Percentiles rank a stretch among this genome's conserved stretches.
phyloP scores from a whole-genome alignment of 2,888 invertebrate species.

The Aethes cnicana region DNA sequence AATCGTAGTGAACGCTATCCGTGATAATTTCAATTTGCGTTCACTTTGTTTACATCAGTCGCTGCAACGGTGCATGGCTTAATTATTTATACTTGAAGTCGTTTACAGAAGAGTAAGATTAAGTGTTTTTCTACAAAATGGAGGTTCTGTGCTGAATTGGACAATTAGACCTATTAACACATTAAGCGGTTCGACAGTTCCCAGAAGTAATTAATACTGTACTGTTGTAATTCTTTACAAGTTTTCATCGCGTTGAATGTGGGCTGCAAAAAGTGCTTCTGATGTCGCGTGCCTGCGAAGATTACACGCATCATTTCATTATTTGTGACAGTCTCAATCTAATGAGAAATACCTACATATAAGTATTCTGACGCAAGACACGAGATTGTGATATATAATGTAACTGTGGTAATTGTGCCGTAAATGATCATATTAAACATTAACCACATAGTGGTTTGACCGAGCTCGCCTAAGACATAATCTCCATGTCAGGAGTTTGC shows the following conservation, averaged over 20 bases:
- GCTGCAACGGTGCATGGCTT: conserved; percentile 20
- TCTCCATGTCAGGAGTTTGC: not conserved
- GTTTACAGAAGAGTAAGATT: conserved; percentile 12
- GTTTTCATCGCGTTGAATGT: conserved; percentile 7
- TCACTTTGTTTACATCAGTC: conserved; percentile 28
- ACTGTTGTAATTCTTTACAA: not conserved
- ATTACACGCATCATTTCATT: conserved; percentile 31
- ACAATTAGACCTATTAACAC: not conserved
- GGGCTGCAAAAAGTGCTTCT: conserved; percentile 6
- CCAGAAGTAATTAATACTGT: not conserved
- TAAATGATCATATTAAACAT: conserved; percentile 12
- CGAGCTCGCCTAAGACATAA: not conserved
- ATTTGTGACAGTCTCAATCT: conserved; percentile 14
- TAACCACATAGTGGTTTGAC: conserved; percentile 8
- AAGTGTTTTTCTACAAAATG: conserved; percentile 7
- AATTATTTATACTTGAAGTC: conserved; percentile 17
- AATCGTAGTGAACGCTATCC: conserved; percentile 25
- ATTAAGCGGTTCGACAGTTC: not conserved
- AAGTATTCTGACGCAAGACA: conserved; percentile 23
- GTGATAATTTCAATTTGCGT: conserved; percentile 30
- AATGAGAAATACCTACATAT: too few species aligned
- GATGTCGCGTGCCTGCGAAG: conserved; percentile 15
- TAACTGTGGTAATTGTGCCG: conserved; percentile 19
- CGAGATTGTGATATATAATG: conserved; percentile 23
- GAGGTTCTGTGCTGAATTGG: not conserved